Conservation (phyloP, 2,888 invertebrate species). For the Laspeyria flexula region DNA sequence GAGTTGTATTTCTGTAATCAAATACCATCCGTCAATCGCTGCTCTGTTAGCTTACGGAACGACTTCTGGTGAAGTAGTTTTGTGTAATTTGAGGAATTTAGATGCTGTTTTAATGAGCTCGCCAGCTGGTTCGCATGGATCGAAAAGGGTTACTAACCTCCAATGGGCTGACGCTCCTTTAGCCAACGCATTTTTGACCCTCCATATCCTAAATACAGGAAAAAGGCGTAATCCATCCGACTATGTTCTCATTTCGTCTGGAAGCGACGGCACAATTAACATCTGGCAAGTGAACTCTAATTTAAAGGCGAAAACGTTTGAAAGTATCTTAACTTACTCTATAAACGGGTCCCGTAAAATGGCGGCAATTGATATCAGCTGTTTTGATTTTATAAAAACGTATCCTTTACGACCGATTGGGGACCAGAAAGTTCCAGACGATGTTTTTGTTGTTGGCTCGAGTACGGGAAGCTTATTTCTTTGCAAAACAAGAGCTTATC, state of each 20-base stretch:
- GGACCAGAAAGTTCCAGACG: constrained; percentile 59
- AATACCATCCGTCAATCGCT: constrained; percentile 65
- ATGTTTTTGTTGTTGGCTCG: constrained; percentile 71
- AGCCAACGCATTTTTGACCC: constrained; percentile 61
- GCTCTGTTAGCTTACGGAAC: constrained; percentile 75
- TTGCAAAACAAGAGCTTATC: constrained; percentile 57
- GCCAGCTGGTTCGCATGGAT: constrained; percentile 66
- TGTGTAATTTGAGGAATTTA: constrained; percentile 61
- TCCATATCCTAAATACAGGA: constrained; percentile 65
- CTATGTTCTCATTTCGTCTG: constrained; percentile 60
- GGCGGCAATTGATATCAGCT: constrained; percentile 61
- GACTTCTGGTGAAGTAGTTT: constrained; percentile 68
- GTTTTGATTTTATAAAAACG: constrained; percentile 72
- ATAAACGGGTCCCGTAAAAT: constrained; percentile 62
- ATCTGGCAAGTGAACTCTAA: constrained; percentile 72
- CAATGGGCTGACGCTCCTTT: constrained; percentile 67
- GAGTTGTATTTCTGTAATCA: constrained; percentile 67
- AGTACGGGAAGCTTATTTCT: constrained; percentile 62
- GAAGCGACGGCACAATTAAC: constrained; percentile 65
- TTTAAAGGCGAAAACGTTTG: constrained; percentile 55
- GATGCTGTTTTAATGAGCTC: constrained; percentile 60
- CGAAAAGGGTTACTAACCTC: constrained; percentile 60
- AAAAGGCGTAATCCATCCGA: constrained; percentile 70
- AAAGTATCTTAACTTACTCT: constrained; percentile 60
- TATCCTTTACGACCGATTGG: constrained; percentile 56